Evolutionary conservation across 2,113 vertebrate species (phyloP), one percentile per base, ranked within the genome.

Genomic region (Rhinoptilus africanus): DNA sequence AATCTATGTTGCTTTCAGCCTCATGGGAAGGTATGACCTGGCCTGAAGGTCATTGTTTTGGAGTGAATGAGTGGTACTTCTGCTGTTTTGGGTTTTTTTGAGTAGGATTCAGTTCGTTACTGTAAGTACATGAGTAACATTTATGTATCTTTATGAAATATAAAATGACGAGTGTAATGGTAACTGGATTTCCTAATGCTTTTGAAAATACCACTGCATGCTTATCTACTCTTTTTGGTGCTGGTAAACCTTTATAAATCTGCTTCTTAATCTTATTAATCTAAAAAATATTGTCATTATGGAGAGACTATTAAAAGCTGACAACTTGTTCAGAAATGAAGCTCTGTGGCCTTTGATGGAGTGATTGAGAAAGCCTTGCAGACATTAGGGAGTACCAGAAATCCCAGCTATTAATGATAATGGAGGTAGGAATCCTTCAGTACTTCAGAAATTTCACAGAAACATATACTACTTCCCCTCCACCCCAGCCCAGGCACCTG

Each of bases 401-500:
- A 95, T 15, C 71, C 50, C 53, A 73, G 14, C 34, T 67, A 16
- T 41, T 79, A 53, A 48, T 63, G 71, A 9, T 51, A 85, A 79
- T 17, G 12, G 41, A 79, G 51, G 50, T 22, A 85, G 74, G 41
- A 76, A 89, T 73, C 41, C 78, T 71, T 69, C 37, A 41, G 10
- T 30, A 32, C 51, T 68, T 45, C 60, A 85, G 60, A 68, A 50
- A 88, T 83, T 10, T 76, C 63, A 69, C 35, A 47, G 41, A 82
- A 66, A 57, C 0, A 0, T 51, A 41, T 6, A 19, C 71, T 63
- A 6, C 32, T 71, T 39, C 47, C 18, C 30, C 6, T 91, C 30
- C 27, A 54, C 7, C 41, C 39, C 60, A 78, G 34, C 23, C 45
- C 67, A 51, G 41, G 47, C 39, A 88, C 74, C n/a, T 54, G 50